Conservation (phyloP, 2,797 vertebrate genomes). For the Apodemus agrarius region DNA sequence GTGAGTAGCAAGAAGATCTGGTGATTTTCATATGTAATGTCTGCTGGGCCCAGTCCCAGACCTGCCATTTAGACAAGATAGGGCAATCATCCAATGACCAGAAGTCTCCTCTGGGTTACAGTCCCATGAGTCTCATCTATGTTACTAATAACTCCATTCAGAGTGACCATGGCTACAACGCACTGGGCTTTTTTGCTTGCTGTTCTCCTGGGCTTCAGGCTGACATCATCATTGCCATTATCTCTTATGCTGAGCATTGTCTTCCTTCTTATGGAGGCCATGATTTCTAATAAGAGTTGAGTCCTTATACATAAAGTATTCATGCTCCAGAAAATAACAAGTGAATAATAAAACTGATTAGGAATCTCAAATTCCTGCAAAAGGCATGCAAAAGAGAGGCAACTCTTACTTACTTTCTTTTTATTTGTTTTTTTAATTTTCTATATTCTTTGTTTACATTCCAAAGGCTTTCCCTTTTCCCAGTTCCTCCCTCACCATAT, state of each 20-base stretch:
- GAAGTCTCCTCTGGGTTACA: not conserved
- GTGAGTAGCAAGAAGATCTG: not conserved
- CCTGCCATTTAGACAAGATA: slow-evolving; percentile 38
- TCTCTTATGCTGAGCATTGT: not conserved
- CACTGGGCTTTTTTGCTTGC: not conserved
- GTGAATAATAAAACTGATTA: not conserved
- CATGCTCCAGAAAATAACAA: not conserved
- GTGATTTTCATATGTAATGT: not conserved
- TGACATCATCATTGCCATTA: not conserved
- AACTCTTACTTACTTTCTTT: slow-evolving; percentile 4
- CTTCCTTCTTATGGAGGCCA: not conserved
- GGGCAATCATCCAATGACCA: not conserved
- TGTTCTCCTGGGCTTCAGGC: not conserved
- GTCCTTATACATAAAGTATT: not conserved
- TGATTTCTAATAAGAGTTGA: not conserved
- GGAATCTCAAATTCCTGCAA: not conserved
- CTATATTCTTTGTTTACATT: too few species aligned
- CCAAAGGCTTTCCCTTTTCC: too few species aligned
- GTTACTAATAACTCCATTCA: not conserved
- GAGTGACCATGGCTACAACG: not conserved
- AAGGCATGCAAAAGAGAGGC: not conserved
- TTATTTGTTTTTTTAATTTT: too few species aligned
- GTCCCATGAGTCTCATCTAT: not conserved
- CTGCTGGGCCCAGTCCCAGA: slow-evolving; percentile 47
- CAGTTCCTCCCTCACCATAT: too few species aligned